Conservation (phyloP, 2,888 invertebrate species). For the Drosophila nr. perissopoda region DNA sequence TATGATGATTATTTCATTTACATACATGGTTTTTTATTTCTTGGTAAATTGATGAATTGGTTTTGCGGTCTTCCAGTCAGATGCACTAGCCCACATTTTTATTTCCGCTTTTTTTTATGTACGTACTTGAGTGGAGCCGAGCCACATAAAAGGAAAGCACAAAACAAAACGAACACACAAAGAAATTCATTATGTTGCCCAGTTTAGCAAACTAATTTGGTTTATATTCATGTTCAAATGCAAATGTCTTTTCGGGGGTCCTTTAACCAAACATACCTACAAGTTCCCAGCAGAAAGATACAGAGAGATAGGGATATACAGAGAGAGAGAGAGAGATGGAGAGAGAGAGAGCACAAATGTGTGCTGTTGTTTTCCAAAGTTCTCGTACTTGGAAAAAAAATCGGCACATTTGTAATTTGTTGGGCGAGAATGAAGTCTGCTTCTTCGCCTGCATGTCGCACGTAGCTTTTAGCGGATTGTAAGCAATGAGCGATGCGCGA, state of each 20-base stretch:
- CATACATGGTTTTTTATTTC: slow-evolving; percentile 35
- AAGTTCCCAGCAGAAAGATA: neutral
- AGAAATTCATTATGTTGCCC: slow-evolving; percentile 45
- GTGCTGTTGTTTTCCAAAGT: slow-evolving; percentile 16
- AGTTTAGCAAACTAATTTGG: slow-evolving; percentile 69
- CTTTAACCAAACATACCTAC: slow-evolving; percentile 9
- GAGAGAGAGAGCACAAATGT: slow-evolving; percentile 41
- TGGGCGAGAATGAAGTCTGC: slow-evolving; percentile 45
- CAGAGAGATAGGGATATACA: neutral
- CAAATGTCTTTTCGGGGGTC: slow-evolving; percentile 59
- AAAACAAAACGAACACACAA: slow-evolving; percentile 9
- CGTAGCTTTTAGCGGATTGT: slow-evolving; percentile 38
- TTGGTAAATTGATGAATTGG: slow-evolving; percentile 63
- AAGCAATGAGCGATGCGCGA: slow-evolving; percentile 32
- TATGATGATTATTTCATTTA: slow-evolving; percentile 55
- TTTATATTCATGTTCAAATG: slow-evolving; percentile 48
- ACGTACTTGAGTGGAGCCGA: slow-evolving; percentile 13
- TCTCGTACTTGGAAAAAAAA: slow-evolving; percentile 29
- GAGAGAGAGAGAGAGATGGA: neutral
- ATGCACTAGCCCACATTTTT: slow-evolving; percentile 53
- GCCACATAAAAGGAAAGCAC: slow-evolving; percentile 26
- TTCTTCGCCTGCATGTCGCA: slow-evolving; percentile 42
- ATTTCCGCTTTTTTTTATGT: slow-evolving; percentile 12
- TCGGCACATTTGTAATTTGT: slow-evolving; percentile 67
- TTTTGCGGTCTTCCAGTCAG: slow-evolving; percentile 74